Evolutionary conservation across 2,888 invertebrate species (phyloP), one percentile per base, ranked within the genome.

Genomic region (Mesopsocus fuscifrons): DNA sequence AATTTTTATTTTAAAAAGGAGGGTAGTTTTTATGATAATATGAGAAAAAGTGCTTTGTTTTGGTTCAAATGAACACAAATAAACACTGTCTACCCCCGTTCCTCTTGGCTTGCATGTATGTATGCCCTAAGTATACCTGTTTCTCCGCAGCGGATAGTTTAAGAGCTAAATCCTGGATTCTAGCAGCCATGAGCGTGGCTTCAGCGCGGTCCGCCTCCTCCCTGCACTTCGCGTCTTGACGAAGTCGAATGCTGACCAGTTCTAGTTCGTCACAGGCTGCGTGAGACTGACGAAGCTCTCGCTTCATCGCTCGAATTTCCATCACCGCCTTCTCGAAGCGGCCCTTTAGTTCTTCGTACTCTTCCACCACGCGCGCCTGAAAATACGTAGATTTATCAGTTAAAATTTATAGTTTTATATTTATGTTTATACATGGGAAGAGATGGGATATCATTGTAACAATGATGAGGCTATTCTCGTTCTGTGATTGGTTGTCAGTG

Each of bases 131-230:
- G 46, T 16, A 44, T 43, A 81, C 77, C 60, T 84, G 84, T 52
- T 82, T 79, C 55, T 88, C 88, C 1, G 84, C 81, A 1, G 73
- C 71, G 5, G 76, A 75, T 46, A 88, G 66, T 57, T 88, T 89
- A 43, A 73, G 69, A 0, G 87, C 85, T 22, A 91, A 63, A 57
- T 87, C 84, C 55, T 87, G 76, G 46, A 91, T 78, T 41, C 87
- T 70, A 18, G 78, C 77, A 1, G 80, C 81, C 76, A 89, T 79
- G 52, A 85, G 62, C 48, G 77, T 73, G 32, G 82, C 68, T 59
- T 88, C 81, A 0, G 79, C 77, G 43, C 74, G 71, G 46, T 71
- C 67, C 45, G 69, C 68, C 43, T 66, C 63, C 49, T 71, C 64
- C 50, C 74, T 72, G 43, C 74, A 70, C 46, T 72, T 72, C 54